These are phyloP conservation scores for Orthosia cruda DNA, from an alignment of 2,888 invertebrate genomes.

Conservation along the genomic window DNA sequence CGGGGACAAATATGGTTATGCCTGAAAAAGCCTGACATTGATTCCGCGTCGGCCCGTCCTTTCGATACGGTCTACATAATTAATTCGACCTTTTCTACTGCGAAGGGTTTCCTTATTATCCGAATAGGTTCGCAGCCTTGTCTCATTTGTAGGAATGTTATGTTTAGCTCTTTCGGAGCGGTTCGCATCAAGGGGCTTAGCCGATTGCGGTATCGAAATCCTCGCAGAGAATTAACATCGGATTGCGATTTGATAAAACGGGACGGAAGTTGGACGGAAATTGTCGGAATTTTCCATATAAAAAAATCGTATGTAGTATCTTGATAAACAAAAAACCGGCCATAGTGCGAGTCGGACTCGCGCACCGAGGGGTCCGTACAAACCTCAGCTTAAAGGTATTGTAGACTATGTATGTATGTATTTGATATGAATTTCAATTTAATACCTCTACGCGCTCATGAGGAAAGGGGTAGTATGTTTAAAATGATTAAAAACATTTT, in stretches of 20 bases:
- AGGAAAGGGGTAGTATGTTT: no score
- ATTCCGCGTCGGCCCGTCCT: slow-evolving; percentile 60
- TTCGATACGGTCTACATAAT: slow-evolving; percentile 66
- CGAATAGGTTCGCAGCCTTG: slow-evolving; percentile 30
- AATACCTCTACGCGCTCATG: no score
- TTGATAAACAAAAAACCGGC: no score
- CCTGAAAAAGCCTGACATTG: slow-evolving; percentile 71
- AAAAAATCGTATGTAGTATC: neutral
- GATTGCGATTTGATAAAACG: slow-evolving; percentile 31
- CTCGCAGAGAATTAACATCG: slow-evolving; percentile 23
- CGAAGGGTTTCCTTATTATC: slow-evolving; percentile 55
- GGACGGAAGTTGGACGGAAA: slow-evolving; percentile 23
- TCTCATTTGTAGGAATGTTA: slow-evolving; percentile 33
- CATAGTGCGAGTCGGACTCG: no score
- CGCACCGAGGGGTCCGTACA: no score
- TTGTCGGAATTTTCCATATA: slow-evolving; percentile 10
- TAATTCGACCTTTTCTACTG: slow-evolving; percentile 62
- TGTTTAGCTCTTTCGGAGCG: slow-evolving; percentile 35
- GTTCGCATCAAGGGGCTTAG: slow-evolving; percentile 32
- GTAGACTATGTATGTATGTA: no score
- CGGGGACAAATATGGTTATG: slow-evolving; percentile 65
- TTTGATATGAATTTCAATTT: no score
- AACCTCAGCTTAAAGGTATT: no score
- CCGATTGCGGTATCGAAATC: slow-evolving; percentile 36
- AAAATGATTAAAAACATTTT: no score